Evolutionary conservation across 2,113 vertebrate species (phyloP).

Genomic region (Microtus ochrogaster): DNA sequence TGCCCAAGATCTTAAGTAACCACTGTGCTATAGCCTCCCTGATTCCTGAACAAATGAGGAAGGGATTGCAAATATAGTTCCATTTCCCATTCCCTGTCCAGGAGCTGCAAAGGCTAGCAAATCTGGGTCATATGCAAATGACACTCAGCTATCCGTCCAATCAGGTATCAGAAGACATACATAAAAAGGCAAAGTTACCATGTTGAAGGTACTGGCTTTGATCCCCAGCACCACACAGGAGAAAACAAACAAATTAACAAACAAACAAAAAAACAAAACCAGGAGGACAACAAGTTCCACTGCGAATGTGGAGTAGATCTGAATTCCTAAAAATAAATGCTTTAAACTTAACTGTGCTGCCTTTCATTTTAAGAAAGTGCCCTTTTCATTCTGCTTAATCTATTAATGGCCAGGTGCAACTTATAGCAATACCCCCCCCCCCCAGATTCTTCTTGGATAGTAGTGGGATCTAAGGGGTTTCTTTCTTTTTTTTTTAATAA

Average conservation of each 20-base stretch:
- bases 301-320: neutral
- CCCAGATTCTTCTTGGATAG: neutral
- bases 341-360: neutral
- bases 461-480: slow-evolving; percentile 55
- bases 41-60: slow-evolving; percentile 35
- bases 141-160: slow-evolving; percentile 75
- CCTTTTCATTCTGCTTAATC: neutral
- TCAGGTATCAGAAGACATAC: slow-evolving; percentile 84
- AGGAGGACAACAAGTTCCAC: neutral
- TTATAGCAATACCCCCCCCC: neutral
- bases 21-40: slow-evolving; percentile 53
- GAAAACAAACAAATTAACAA: neutral
- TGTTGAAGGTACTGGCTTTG: neutral
- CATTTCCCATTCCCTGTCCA: slow-evolving; percentile 30
- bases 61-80: slow-evolving; percentile 15
- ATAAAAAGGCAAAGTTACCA: neutral
- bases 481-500: too few species aligned
- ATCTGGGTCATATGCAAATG: slow-evolving; percentile 84
- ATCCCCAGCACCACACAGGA: neutral
- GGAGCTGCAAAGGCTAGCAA: slow-evolving; percentile 57
- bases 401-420: slow-evolving; percentile 60
- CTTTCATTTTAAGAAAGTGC: slow-evolving; percentile 22
- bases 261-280: neutral
- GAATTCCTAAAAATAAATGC: neutral
- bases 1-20: slow-evolving; percentile 65